phyloP scores from a whole-genome alignment of 1,140 invertebrate species.

The Popillia japonica region DNA sequence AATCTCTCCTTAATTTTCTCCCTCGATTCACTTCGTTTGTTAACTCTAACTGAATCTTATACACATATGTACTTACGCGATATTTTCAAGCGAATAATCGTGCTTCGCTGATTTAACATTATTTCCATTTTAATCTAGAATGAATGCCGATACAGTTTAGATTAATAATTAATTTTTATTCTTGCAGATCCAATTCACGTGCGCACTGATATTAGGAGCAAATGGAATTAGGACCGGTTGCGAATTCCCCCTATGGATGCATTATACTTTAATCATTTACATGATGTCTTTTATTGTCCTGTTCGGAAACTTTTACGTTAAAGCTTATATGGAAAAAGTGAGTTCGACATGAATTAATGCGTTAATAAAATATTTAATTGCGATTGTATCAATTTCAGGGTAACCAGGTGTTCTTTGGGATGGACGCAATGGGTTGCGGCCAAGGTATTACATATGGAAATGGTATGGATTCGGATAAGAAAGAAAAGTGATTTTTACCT shows the following conservation, averaged over 20 bases:
- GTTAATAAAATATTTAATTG: not conserved
- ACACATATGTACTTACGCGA: too few species aligned
- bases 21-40: too few species aligned
- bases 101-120: too few species aligned
- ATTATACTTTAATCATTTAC: constrained; percentile 89
- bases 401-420: constrained; percentile 56
- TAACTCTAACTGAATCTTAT: too few species aligned
- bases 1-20: too few species aligned
- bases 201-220: constrained; percentile 81
- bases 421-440: constrained; percentile 55
- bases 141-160: too few species aligned
- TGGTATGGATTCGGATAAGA: not conserved
- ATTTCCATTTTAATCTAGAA: too few species aligned
- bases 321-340: constrained; percentile 81
- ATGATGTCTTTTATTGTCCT: constrained; percentile 90
- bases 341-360: constrained; percentile 35
- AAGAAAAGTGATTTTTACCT: not conserved
- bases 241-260: constrained; percentile 93
- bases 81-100: too few species aligned
- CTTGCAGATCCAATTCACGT: constrained; percentile 83
- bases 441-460: constrained; percentile 54
- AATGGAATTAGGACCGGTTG: constrained; percentile 85
- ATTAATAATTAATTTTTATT: constrained; percentile 23
- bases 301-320: constrained; percentile 91
- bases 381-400: constrained; percentile 47